These are phyloP conservation scores for Contarinia nasturtii DNA, from an alignment of 1,140 invertebrate species.

Conservation along the genomic window DNA sequence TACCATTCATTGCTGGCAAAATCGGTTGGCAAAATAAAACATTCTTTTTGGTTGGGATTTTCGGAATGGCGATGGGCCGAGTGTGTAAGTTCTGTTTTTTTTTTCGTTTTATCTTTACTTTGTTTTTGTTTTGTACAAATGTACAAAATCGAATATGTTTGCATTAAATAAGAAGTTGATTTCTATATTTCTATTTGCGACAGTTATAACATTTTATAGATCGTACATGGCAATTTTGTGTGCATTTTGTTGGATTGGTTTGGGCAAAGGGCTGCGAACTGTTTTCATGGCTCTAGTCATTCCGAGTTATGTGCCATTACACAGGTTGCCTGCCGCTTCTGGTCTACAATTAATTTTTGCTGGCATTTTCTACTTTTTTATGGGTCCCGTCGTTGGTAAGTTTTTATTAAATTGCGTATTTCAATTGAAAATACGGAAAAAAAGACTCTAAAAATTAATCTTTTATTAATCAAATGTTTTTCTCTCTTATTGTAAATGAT, in stretches of 20 bases:
- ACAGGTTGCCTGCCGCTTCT: slow-evolving; percentile 36
- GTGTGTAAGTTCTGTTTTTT: slow-evolving; percentile 27
- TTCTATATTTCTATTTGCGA: slow-evolving; percentile 8
- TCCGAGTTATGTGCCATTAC: slow-evolving; percentile 38
- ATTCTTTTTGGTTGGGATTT: slow-evolving; percentile 45
- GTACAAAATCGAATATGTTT: too few species aligned
- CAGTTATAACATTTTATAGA: slow-evolving; percentile 28
- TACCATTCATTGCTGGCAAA: slow-evolving; percentile 39
- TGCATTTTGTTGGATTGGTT: slow-evolving; percentile 36
- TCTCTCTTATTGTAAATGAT: slow-evolving; percentile 6
- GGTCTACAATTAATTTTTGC: slow-evolving; percentile 38
- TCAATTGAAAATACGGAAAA: too few species aligned
- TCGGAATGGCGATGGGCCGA: slow-evolving; percentile 39
- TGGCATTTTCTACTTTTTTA: slow-evolving; percentile 31
- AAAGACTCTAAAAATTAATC: too few species aligned
- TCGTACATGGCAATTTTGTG: slow-evolving; percentile 24
- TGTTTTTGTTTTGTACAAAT: neutral
- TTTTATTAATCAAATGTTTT: too few species aligned
- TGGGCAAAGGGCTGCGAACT: slow-evolving; percentile 39
- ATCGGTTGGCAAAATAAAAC: slow-evolving; percentile 40
- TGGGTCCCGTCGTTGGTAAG: slow-evolving; percentile 37
- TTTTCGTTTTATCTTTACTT: neutral
- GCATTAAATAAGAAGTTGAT: too few species aligned
- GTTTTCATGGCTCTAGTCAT: slow-evolving; percentile 46
- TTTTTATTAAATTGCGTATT: too few species aligned